A percentile compares a stretch with the other conserved stretches of the same genome.
Evolutionary conservation across 2,113 vertebrate species (phyloP).

Genomic region (Phocoena sinus): DNA sequence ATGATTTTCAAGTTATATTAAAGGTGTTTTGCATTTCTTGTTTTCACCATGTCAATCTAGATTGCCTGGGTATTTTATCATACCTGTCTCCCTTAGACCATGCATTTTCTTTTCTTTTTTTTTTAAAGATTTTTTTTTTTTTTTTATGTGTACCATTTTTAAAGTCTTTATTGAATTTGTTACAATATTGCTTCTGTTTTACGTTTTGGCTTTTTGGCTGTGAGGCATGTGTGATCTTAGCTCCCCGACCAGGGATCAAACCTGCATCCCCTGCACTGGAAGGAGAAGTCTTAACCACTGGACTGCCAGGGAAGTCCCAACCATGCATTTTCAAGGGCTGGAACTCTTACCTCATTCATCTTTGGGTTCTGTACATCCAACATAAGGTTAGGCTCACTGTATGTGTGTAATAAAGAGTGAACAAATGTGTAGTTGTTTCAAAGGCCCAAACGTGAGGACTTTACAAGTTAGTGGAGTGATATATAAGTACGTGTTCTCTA

Average conservation of each 20-base stretch:
- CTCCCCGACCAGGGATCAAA: no score
- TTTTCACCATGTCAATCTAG: background rate
- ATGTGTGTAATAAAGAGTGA: background rate
- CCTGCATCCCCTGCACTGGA: no score
- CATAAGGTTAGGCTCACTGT: background rate
- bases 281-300: no score
- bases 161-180: no score
- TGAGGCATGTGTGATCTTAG: no score
- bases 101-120: background rate
- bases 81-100: background rate
- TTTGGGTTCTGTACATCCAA: background rate
- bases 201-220: no score
- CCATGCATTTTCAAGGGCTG: background rate
- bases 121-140: no score
- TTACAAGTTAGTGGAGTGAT: background rate
- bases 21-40: background rate
- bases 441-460: background rate
- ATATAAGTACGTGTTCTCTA: background rate
- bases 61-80: background rate
- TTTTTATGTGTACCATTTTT: no score
- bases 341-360: background rate
- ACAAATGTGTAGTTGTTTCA: background rate
- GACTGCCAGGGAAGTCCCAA: no score
- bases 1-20: background rate
- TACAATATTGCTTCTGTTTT: no score